Percentiles rank a stretch among this genome's conserved stretches.
Conservation (phyloP, 1,140 invertebrate species). For the Myzus persicae region DNA sequence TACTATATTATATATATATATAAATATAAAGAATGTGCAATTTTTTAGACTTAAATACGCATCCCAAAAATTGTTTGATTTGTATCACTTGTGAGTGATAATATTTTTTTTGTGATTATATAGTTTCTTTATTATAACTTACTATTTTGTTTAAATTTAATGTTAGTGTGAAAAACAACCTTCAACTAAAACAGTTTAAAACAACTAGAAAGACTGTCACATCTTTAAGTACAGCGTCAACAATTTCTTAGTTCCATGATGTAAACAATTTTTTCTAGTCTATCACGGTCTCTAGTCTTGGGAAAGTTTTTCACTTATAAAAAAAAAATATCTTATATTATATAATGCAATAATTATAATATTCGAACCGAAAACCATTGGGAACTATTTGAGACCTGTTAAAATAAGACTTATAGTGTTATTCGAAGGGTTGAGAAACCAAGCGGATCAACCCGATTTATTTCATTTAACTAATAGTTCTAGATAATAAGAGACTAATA, state of each 20-base stretch:
- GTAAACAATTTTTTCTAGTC: constrained; percentile 57
- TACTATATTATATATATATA: constrained; percentile 46
- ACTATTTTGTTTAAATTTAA: constrained; percentile 50
- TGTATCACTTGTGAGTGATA: constrained; percentile 53
- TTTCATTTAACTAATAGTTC: constrained; percentile 47
- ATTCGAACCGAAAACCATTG: constrained; percentile 49
- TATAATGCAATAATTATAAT: constrained; percentile 36
- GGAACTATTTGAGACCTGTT: constrained; percentile 57
- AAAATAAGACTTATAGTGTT: constrained; percentile 58
- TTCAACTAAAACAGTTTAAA: constrained; percentile 51
- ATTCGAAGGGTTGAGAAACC: constrained; percentile 34
- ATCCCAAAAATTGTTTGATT: constrained; percentile 58
- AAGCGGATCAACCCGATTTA: constrained; percentile 38
- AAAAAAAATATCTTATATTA: constrained; percentile 25
- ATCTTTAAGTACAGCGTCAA: constrained; percentile 53
- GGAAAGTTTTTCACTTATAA: constrained; percentile 48
- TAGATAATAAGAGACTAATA: constrained; percentile 45
- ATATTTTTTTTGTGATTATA: constrained; percentile 56
- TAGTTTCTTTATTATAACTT: constrained; percentile 50
- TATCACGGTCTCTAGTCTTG: constrained; percentile 58
- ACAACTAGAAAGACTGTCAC: constrained; percentile 52
- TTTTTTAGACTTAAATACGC: constrained; percentile 53
- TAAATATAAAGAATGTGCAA: constrained; percentile 54
- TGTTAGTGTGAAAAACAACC: constrained; percentile 39
- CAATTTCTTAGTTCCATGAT: constrained; percentile 52